Evolutionary conservation across 2,888 invertebrate genomes (phyloP), one percentile per base, ranked within the genome.

Genomic region (Opisthograptis luteolata): DNA sequence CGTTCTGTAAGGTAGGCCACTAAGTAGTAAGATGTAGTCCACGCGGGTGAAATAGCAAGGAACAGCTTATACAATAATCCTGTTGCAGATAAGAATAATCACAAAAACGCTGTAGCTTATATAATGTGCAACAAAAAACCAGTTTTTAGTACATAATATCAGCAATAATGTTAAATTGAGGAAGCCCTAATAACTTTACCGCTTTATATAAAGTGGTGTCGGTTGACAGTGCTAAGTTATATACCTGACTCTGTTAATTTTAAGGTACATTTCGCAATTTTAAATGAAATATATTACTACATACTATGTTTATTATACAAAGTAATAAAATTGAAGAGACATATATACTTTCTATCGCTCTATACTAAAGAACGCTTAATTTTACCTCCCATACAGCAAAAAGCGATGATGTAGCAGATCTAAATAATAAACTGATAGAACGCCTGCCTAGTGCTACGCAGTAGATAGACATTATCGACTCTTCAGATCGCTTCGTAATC

Each of bases 101-200:
- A 6, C 1, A 10, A 9, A 19, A n/a, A 25, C 47, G 54, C 54
- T 31, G 19, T 10, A 25, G 28, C 50, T 42, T 22, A 6, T 50
- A 10, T 32, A 31, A 47, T 41, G 25, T 3, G 13, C 25, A 37
- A 28, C 32, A 28, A 22, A 28, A 6, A 73, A 79, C 80, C 66
- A 65, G 80, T 81, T 78, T 63, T n/a, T n/a, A n/a, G n/a, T n/a
- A 46, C 65, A 66, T 67, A 76, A 74, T 70, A 72, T 68, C 62
- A 72, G 76, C 65, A 73, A 71, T 72, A 66, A 75, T 67, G 66
- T 70, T 69, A 75, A 79, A 81, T 81, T 78, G 76, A 81, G 81
- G 78, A 81, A 81, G 73, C 74, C 64, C 73, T 75, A 73, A 76
- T 76, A 81, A 78, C 67, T 66, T 68, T 66, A 65, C 55, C 59